Evolutionary conservation across 2,888 invertebrate genomes (phyloP).

Genomic region (Thymelicus sylvestris): DNA sequence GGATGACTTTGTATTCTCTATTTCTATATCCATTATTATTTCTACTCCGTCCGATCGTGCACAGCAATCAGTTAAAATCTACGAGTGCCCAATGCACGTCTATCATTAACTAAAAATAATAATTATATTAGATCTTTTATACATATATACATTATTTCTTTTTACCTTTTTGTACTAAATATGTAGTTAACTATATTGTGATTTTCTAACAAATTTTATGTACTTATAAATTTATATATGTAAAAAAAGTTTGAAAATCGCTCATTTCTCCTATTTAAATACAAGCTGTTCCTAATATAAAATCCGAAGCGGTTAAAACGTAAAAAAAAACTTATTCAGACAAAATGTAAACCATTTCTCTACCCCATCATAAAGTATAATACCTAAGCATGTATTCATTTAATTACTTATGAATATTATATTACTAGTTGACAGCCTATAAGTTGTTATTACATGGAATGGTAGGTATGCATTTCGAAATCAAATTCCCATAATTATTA

Average conservation of each 20-base stretch:
- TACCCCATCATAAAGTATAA: not conserved
- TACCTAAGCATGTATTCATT: not conserved
- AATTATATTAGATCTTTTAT: constrained; percentile 25
- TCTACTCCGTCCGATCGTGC: constrained; percentile 33
- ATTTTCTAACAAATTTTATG: constrained; percentile 29
- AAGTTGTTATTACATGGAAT: not conserved
- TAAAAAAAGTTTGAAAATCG: constrained; percentile 3
- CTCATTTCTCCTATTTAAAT: constrained; percentile 13
- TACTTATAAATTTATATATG: constrained; percentile 17
- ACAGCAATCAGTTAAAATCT: constrained; percentile 19
- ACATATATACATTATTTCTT: constrained; percentile 32
- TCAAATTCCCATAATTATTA: constrained; percentile 4
- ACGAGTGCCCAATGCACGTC: constrained; percentile 10
- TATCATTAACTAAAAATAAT: constrained; percentile 20
- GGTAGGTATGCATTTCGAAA: not conserved
- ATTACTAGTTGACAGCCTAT: not conserved
- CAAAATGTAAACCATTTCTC: not conserved
- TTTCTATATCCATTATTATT: constrained; percentile 26
- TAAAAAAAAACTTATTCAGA: not conserved
- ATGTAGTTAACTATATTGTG: constrained; percentile 30
- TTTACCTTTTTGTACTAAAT: constrained; percentile 31
- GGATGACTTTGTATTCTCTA: constrained; percentile 17
- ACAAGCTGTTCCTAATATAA: constrained; percentile 28
- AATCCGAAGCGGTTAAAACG: constrained; percentile 3
- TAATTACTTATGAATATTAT: not conserved